Conservation (phyloP, 1,140 invertebrate species). For the Micrasema minimum region DNA sequence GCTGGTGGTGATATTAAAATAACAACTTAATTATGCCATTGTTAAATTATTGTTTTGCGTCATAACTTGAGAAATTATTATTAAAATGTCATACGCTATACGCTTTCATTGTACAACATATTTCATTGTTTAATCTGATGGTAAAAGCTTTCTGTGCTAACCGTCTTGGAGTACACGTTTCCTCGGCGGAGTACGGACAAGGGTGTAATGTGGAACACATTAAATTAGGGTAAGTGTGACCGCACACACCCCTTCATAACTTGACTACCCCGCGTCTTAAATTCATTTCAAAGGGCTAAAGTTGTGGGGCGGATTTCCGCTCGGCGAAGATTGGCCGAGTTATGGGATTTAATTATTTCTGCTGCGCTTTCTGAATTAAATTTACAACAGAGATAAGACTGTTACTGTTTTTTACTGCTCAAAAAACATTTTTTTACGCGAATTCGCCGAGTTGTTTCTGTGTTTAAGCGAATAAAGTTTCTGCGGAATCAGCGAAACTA, state of each 20-base stretch:
- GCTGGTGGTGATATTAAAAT: too few species aligned
- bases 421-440: too few species aligned
- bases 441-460: neutral
- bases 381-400: neutral
- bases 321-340: slow-evolving; percentile 11
- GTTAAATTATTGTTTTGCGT: too few species aligned
- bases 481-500: neutral
- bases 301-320: slow-evolving; percentile 12
- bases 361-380: slow-evolving; percentile 1
- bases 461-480: too few species aligned
- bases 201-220: slow-evolving; percentile 25
- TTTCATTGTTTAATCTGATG: too few species aligned
- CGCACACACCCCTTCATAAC: slow-evolving; percentile 32
- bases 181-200: neutral
- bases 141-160: too few species aligned
- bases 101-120: too few species aligned
- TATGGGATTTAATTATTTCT: slow-evolving; percentile 4
- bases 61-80: too few species aligned
- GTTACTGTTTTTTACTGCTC: neutral
- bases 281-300: slow-evolving; percentile 26
- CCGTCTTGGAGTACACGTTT: too few species aligned
- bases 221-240: slow-evolving; percentile 18
- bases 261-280: slow-evolving; percentile 29
- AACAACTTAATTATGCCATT: too few species aligned
- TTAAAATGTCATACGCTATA: too few species aligned